Conservation (phyloP, 2,113 vertebrate genomes). For the Eleginops maclovinus region DNA sequence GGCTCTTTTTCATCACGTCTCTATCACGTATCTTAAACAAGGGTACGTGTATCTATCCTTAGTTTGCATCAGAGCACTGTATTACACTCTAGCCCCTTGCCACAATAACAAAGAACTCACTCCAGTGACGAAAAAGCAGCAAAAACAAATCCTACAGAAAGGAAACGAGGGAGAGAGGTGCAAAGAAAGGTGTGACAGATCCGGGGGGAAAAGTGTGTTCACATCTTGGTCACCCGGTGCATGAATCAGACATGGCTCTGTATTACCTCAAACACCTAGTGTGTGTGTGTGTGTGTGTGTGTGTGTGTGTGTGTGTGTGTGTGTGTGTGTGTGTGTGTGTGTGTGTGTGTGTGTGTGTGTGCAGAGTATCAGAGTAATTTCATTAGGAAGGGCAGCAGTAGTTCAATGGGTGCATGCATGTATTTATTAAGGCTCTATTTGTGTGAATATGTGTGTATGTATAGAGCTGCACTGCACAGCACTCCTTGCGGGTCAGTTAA, state of each 20-base stretch:
- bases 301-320: background rate
- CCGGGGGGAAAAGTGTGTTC: background rate
- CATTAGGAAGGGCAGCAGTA: background rate
- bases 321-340: constrained; percentile 4
- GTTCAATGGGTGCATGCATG: constrained; percentile 1
- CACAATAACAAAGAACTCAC: too few species aligned
- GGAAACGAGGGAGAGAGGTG: background rate
- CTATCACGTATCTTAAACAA: constrained; percentile 41
- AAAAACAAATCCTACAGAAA: constrained; percentile 36
- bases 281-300: background rate
- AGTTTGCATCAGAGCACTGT: constrained; percentile 26
- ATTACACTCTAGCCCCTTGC: background rate
- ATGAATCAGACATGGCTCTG: constrained; percentile 53
- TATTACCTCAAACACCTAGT: constrained; percentile 32
- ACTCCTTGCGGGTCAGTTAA: constrained; percentile 42
- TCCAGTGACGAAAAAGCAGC: constrained; percentile 35
- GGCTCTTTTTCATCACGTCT: too few species aligned
- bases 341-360: background rate
- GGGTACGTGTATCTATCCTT: constrained; percentile 32
- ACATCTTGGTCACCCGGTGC: constrained; percentile 48
- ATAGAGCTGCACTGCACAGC: constrained; percentile 13
- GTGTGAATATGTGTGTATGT: constrained; percentile 21
- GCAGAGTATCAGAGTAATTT: constrained; percentile 6
- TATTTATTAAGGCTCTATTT: constrained; percentile 38
- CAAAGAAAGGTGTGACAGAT: constrained; percentile 26